Conservation (phyloP, 1,140 invertebrate species). For the Panagrolaimus sp. region DNA sequence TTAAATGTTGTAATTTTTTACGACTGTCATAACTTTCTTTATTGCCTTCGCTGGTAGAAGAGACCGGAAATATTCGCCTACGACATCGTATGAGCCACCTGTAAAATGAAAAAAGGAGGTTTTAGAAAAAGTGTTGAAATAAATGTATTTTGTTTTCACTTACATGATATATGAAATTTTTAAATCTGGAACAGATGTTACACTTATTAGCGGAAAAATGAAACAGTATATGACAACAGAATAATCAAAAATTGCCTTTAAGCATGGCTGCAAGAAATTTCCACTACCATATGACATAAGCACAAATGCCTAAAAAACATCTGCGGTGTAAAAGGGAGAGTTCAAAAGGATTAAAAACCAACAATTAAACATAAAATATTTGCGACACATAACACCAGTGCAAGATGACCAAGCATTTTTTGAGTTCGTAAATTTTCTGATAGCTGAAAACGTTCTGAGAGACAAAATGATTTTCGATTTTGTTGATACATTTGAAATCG, state of each 20-base stretch:
- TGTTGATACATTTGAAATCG: conserved; percentile 1
- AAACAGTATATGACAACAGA: background rate
- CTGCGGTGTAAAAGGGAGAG: background rate
- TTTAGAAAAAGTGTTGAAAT: too few species aligned
- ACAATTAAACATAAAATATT: conserved; percentile 1
- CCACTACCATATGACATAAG: conserved; percentile 1
- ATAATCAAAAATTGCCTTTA: conserved; percentile 2
- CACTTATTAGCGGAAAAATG: background rate
- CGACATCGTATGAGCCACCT: too few species aligned
- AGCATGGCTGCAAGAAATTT: background rate
- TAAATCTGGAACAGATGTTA: too few species aligned
- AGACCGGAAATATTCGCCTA: too few species aligned
- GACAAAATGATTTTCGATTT: background rate
- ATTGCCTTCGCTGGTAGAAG: too few species aligned
- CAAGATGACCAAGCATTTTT: background rate
- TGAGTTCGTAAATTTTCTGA: conserved; percentile 1
- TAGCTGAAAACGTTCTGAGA: background rate
- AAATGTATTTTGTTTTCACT: too few species aligned
- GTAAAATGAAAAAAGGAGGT: too few species aligned
- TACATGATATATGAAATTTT: too few species aligned
- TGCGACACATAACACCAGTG: background rate
- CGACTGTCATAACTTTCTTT: too few species aligned
- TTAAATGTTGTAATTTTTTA: background rate
- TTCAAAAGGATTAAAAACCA: background rate
- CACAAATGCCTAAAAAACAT: background rate